These are phyloP conservation scores for Amphiduros pacificus DNA, from an alignment of 2,888 invertebrate genomes.

Conservation along the genomic window DNA sequence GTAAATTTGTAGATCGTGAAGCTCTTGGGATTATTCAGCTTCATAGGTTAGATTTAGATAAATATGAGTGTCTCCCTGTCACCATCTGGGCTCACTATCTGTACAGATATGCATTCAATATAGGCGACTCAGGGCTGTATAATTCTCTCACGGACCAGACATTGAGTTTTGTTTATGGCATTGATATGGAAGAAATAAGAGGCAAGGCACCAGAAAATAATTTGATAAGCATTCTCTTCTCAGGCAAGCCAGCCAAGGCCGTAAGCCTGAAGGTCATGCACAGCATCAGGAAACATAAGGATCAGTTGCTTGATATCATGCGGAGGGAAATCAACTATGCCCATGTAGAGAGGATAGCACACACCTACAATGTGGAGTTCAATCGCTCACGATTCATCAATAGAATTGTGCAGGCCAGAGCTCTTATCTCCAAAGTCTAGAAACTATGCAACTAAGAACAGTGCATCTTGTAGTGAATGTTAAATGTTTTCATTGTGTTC, in stretches of 20 bases:
- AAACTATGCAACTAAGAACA: too few relatives aligned
- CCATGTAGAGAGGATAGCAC: conserved; percentile 1
- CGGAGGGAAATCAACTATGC: conserved; percentile 8
- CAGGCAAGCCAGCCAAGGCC: conserved; percentile 10
- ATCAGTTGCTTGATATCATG: background rate
- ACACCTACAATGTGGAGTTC: background rate
- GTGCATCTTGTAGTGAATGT: too few relatives aligned
- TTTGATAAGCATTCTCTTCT: conserved; percentile 9
- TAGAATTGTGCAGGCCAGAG: background rate
- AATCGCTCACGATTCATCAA: conserved; percentile 2
- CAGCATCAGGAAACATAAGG: conserved; percentile 1
- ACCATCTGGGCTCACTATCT: conserved; percentile 20
- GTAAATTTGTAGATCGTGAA: conserved; percentile 15
- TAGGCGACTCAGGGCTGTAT: conserved; percentile 24
- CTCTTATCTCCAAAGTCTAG: conserved; percentile 3
- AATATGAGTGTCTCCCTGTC: conserved; percentile 3
- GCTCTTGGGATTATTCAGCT: conserved; percentile 19
- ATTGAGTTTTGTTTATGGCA: conserved; percentile 17
- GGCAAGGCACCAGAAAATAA: background rate
- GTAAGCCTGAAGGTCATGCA: background rate
- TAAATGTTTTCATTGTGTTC: too few relatives aligned
- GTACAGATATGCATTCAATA: conserved; percentile 17
- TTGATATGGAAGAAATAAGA: conserved; percentile 20
- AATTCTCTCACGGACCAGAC: conserved; percentile 18
- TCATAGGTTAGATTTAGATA: background rate